A percentile compares a stretch with the other conserved stretches of the same genome.
Evolutionary conservation across 2,888 invertebrate species (phyloP).

Genomic region (Drosophila fulvimacula): DNA sequence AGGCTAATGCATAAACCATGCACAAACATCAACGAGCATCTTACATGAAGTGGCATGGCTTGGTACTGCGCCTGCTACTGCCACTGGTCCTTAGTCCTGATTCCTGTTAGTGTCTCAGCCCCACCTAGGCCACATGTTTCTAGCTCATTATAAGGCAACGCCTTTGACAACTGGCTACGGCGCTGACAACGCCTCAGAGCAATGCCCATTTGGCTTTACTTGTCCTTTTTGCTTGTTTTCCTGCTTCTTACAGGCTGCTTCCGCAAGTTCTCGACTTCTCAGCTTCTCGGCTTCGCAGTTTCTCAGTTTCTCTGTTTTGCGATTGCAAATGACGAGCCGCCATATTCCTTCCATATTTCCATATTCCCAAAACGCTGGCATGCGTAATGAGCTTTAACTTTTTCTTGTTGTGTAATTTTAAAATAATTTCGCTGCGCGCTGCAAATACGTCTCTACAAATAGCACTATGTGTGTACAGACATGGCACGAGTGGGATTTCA

Average conservation of each 20-base stretch:
- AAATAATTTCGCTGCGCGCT: constrained; percentile 63
- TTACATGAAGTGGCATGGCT: constrained; percentile 53
- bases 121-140: constrained; percentile 57
- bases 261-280: constrained; percentile 9
- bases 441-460: constrained; percentile 31
- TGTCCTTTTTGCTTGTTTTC: constrained; percentile 51
- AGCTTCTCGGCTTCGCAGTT: background rate
- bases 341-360: constrained; percentile 50
- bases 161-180: constrained; percentile 54
- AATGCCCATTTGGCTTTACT: constrained; percentile 53
- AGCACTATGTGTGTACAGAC: constrained; percentile 2
- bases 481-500: constrained; percentile 6
- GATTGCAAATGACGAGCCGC: constrained; percentile 44
- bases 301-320: constrained; percentile 12
- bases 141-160: constrained; percentile 69
- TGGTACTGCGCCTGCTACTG: constrained; percentile 15
- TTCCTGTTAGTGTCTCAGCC: constrained; percentile 37
- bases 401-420: constrained; percentile 72
- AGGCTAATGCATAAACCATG: constrained; percentile 79
- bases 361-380: constrained; percentile 72
- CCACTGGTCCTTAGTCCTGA: constrained; percentile 37
- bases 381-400: constrained; percentile 69
- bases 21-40: constrained; percentile 75
- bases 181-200: constrained; percentile 46
- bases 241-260: constrained; percentile 20